Evolutionary conservation across 2,113 vertebrate genomes (phyloP).

Genomic region (Isichthys henryi): DNA sequence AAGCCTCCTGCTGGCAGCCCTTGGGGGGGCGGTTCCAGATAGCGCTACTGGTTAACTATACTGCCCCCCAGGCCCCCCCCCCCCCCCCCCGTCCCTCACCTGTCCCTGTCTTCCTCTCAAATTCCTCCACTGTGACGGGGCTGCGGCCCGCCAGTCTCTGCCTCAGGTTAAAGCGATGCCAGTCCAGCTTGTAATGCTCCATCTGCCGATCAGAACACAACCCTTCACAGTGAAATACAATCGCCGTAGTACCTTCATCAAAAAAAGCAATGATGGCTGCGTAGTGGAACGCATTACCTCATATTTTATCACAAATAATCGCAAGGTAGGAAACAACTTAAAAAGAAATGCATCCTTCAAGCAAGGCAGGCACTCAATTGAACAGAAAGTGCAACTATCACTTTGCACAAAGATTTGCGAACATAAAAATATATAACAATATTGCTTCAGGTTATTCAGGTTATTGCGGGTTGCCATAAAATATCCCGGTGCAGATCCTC

Average conservation of each 20-base stretch:
- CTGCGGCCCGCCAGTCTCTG: conserved; percentile 63
- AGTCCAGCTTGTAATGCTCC: conserved; percentile 91
- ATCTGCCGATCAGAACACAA: conserved; percentile 50
- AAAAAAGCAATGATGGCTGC: neutral
- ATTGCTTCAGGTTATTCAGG: neutral
- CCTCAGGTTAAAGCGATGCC: conserved; percentile 93
- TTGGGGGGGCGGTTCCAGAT: neutral
- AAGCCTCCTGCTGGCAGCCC: too few relatives aligned
- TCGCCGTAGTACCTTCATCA: neutral
- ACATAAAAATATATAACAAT: neutral
- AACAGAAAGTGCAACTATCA: neutral
- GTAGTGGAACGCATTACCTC: neutral
- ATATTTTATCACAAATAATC: neutral
- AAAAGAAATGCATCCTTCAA: neutral
- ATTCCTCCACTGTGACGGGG: conserved; percentile 64
- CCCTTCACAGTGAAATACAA: neutral
- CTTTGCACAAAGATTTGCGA: neutral
- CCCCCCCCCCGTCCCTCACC: conserved; percentile 45
- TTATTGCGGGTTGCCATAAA: neutral
- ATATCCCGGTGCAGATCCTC: neutral
- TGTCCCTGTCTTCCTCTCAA: conserved; percentile 71
- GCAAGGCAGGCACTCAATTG: neutral
- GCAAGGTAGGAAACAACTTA: neutral
- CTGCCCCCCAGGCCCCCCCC: neutral
- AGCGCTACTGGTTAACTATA: neutral